phyloP scores from a whole-genome alignment of 2,797 vertebrate species.

The Toxotes lorentzi region DNA sequence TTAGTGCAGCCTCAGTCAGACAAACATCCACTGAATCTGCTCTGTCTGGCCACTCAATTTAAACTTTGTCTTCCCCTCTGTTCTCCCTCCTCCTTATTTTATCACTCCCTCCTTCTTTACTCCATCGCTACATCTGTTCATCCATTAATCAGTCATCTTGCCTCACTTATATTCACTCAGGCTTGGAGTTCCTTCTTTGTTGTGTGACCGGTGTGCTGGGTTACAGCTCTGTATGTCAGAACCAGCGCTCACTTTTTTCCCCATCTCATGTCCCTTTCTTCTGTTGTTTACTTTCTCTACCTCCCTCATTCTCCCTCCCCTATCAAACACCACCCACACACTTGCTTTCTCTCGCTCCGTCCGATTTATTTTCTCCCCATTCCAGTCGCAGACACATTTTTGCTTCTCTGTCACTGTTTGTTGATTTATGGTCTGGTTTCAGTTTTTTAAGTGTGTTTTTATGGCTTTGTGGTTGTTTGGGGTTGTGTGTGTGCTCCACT shows the following conservation, averaged over 20 bases:
- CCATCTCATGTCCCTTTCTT: neutral
- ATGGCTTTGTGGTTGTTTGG: conserved; percentile 69
- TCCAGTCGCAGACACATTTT: conserved; percentile 4
- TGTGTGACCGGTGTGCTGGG: conserved; percentile 89
- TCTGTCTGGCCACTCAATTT: conserved; percentile 44
- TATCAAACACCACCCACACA: neutral
- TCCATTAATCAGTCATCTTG: conserved; percentile 87
- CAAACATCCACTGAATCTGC: conserved; percentile 19
- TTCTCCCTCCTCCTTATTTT: conserved; percentile 53
- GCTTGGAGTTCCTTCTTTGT: conserved; percentile 90
- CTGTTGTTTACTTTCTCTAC: neutral
- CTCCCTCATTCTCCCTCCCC: neutral
- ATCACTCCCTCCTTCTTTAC: conserved; percentile 47
- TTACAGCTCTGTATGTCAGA: conserved; percentile 88
- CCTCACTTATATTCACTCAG: conserved; percentile 88
- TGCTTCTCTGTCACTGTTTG: conserved; percentile 43
- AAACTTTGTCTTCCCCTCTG: conserved; percentile 75
- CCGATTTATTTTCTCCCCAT: conserved; percentile 10
- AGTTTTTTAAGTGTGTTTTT: conserved; percentile 60
- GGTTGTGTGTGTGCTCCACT: conserved; percentile 73
- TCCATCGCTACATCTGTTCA: conserved; percentile 57
- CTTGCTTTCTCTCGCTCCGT: neutral
- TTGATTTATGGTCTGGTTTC: conserved; percentile 65
- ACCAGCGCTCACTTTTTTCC: neutral
- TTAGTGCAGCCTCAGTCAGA: neutral